Percentiles rank a stretch among this genome's conserved stretches.
Evolutionary conservation across 2,113 vertebrate species (phyloP).

Genomic region (Chascanopsetta lugubris): DNA sequence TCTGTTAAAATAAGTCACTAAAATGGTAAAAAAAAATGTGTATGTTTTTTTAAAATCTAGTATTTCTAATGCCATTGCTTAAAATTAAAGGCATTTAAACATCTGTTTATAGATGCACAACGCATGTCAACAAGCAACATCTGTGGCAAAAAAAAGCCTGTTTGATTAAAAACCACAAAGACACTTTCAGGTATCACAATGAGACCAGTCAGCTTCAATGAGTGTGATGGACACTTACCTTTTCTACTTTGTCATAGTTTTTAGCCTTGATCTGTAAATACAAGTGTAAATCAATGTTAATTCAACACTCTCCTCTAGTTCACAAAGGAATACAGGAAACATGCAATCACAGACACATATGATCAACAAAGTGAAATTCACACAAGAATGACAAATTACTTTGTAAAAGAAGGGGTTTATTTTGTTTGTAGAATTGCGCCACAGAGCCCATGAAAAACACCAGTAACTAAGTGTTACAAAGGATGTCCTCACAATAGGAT

Average conservation of each 20-base stretch:
- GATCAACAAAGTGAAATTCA: constrained; percentile 85
- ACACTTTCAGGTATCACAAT: not conserved
- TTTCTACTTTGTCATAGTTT: constrained; percentile 99
- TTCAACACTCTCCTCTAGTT: constrained; percentile 29
- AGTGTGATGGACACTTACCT: constrained; percentile 86
- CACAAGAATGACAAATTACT: constrained; percentile 74
- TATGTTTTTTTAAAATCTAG: no score
- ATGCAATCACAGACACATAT: constrained; percentile 56
- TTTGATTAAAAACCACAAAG: no score
- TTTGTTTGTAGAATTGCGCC: constrained; percentile 41
- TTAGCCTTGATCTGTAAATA: constrained; percentile 98
- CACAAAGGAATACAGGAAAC: constrained; percentile 31
- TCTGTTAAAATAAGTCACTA: no score
- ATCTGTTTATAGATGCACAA: no score
- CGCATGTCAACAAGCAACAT: not conserved
- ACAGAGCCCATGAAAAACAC: constrained; percentile 32
- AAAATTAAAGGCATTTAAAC: no score
- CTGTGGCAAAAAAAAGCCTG: no score
- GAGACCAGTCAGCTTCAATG: not conserved
- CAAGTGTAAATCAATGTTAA: constrained; percentile 84
- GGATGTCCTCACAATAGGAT: not conserved
- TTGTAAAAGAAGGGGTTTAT: constrained; percentile 65
- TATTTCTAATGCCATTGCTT: no score
- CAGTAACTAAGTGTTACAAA: constrained; percentile 1
- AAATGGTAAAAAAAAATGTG: no score